These are phyloP conservation scores for Apis florea DNA, from an alignment of 1,140 invertebrate genomes.

Conservation along the genomic window DNA sequence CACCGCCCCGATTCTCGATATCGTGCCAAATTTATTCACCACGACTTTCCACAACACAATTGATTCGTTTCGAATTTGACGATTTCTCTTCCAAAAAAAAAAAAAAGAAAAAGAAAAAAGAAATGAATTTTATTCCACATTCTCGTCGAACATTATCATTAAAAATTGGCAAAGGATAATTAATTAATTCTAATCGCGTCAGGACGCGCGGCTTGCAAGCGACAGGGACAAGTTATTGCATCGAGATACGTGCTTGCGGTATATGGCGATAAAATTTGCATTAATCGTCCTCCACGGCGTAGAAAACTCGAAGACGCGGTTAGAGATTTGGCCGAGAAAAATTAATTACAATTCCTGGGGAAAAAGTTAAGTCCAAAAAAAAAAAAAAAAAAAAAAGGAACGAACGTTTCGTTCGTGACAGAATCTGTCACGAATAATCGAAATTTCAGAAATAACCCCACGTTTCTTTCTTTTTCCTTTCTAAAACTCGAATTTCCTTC, in stretches of 20 bases:
- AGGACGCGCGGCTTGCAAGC: slow-evolving; percentile 61
- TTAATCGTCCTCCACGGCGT: slow-evolving; percentile 58
- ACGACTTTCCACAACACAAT: not conserved
- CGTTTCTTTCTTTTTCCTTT: no score
- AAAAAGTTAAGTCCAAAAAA: not conserved
- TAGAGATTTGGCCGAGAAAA: not conserved
- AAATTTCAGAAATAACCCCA: no score
- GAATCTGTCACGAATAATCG: no score
- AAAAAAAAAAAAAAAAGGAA: not conserved
- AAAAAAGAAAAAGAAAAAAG: not conserved
- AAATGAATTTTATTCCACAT: no score
- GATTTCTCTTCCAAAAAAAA: not conserved
- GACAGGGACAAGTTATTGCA: slow-evolving; percentile 62
- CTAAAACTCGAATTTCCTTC: no score
- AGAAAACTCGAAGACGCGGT: not conserved
- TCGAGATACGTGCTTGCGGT: slow-evolving; percentile 57
- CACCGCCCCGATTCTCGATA: not conserved
- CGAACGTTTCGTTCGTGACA: not conserved
- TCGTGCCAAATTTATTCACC: not conserved
- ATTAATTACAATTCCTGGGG: not conserved
- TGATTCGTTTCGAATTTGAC: not conserved
- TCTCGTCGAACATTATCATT: not conserved
- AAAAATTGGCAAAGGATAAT: slow-evolving; percentile 53
- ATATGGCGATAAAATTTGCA: slow-evolving; percentile 65
- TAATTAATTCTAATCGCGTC: slow-evolving; percentile 69